phyloP scores from a whole-genome alignment of 2,113 vertebrate genomes.

The Leucoraja erinaceus region DNA sequence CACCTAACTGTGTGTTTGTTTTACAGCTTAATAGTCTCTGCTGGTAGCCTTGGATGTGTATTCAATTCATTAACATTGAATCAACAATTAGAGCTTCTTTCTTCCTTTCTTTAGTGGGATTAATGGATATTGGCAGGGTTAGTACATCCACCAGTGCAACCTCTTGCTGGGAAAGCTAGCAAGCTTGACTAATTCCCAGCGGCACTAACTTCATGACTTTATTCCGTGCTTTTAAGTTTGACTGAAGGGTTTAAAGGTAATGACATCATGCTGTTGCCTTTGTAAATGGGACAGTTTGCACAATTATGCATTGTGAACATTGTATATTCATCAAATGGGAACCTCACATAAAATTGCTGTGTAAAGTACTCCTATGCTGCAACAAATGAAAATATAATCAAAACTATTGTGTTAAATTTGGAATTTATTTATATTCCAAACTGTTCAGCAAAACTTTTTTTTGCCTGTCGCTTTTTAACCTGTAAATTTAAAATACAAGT shows the following conservation, averaged over 20 bases:
- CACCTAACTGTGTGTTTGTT: conserved; percentile 55
- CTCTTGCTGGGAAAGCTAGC: conserved; percentile 64
- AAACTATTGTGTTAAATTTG: not conserved
- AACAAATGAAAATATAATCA: not conserved
- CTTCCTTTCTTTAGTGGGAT: conserved; percentile 59
- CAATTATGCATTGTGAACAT: not conserved
- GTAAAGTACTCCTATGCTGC: not conserved
- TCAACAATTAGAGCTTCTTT: conserved; percentile 64
- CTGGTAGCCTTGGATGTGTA: conserved; percentile 57
- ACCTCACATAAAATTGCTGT: not conserved
- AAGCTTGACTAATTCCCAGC: conserved; percentile 72
- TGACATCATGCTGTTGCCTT: conserved; percentile 53
- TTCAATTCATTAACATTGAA: conserved; percentile 68
- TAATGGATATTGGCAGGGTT: conserved; percentile 66
- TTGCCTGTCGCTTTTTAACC: too few relatives aligned
- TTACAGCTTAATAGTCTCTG: conserved; percentile 56
- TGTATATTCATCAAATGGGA: not conserved
- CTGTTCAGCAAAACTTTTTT: not conserved
- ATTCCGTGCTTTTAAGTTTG: conserved; percentile 62
- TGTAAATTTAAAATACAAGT: not conserved
- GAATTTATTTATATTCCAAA: not conserved
- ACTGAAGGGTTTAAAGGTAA: conserved; percentile 58
- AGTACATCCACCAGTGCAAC: conserved; percentile 58
- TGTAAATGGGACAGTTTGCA: conserved; percentile 46
- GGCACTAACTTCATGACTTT: conserved; percentile 67